Base-by-base conservation (phyloP, 2,888 invertebrate species). In the Uloborus plumipes region DNA sequence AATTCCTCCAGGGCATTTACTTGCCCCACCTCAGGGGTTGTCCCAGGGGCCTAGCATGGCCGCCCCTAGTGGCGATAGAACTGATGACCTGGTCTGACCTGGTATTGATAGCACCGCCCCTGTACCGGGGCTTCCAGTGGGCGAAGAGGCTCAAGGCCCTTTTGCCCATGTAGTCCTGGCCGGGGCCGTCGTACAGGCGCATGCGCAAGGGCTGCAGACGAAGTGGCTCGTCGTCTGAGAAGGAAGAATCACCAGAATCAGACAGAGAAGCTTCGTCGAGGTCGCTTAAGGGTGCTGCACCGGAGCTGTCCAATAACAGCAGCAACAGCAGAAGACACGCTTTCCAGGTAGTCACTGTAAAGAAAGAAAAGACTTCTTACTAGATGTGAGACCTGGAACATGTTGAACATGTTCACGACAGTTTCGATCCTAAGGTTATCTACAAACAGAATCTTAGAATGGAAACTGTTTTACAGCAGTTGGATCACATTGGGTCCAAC, bases 21-120 rank as follows among this genome's bases (percentile, higher is more conserved):
- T 65, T 74, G 18, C 80, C 80, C 80, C 80, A 81, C 65, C 80
- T 62, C 26, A 81, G 59, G 51, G 80, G 80, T 22, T 81, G 80
- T 16, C 80, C 80, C 16, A 81, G 39, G 14, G 80, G 80, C 39
- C 80, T 62, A 0, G 80, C 47, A 18, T 69, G 74, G 0, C 64
- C 64, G 1, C 72, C 78, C 49, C 80, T 69, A 20, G 80, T 81
- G 20, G 74, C 80, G 49, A 70, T 70, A 15, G 64, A 66, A 11
- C 39, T 39, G 39, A 39, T 9, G 39, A 74, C 22, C 14, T 71
- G 55, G n/a, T 81, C 80, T 14, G 80, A 81, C 50, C 80, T 61
- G 6, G 80, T 81, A 31, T 81, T 81, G 74, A 81, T 58, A n/a
- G 62, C 64, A 39, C 70, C 58, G 31, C 67, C 74, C 0, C 53